These are phyloP conservation scores for Lamprologus sp. DNA, from an alignment of 2,113 vertebrate species.

Conservation along the genomic window DNA sequence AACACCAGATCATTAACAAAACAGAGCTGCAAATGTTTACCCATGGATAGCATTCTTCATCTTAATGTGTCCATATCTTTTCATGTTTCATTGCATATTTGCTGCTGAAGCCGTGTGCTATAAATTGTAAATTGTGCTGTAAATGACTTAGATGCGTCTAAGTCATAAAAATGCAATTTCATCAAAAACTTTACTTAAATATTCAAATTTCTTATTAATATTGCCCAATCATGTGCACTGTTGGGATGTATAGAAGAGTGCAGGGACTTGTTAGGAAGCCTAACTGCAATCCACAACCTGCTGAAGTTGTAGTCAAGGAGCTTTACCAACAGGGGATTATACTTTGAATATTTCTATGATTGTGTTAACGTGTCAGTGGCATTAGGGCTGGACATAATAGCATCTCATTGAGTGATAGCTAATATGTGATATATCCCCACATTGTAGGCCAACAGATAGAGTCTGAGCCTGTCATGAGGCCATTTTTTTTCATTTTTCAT, in stretches of 20 bases:
- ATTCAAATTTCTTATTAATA: not conserved
- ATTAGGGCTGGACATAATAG: slow-evolving; percentile 36
- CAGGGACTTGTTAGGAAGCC: not conserved
- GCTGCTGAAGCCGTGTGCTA: not conserved
- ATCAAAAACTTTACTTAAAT: not conserved
- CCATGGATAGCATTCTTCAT: slow-evolving; percentile 23
- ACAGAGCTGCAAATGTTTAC: slow-evolving; percentile 32
- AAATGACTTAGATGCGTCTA: not conserved
- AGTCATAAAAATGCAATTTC: not conserved
- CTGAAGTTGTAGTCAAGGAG: slow-evolving; percentile 1
- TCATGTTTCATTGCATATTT: not conserved
- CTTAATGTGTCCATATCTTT: slow-evolving; percentile 21
- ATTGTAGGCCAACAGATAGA: not conserved
- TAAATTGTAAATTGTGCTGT: not conserved
- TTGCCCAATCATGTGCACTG: not conserved
- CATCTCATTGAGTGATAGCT: slow-evolving; percentile 18
- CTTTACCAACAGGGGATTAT: slow-evolving; percentile 23
- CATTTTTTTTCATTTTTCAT: not conserved
- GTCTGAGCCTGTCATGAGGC: not conserved
- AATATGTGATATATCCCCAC: slow-evolving; percentile 15
- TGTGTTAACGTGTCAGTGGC: slow-evolving; percentile 21
- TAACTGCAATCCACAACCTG: not conserved
- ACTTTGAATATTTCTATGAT: slow-evolving; percentile 20
- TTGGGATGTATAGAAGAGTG: not conserved
- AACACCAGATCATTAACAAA: slow-evolving; percentile 55